Evolutionary conservation across 2,113 vertebrate genomes (phyloP).

Genomic region (Aspidoscelis tigris): DNA sequence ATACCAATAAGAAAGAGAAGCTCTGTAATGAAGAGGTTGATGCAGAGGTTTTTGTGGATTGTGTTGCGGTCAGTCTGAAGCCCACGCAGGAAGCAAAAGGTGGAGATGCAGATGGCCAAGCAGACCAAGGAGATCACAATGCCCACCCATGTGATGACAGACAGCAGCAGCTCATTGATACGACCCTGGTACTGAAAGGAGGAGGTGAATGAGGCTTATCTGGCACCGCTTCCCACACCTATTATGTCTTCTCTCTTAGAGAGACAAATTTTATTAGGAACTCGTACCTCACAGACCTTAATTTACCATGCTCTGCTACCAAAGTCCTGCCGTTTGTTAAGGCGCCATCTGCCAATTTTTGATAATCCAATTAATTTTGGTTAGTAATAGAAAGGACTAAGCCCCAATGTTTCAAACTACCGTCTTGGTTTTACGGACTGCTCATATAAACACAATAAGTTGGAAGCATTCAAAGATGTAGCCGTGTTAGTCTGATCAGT

Average conservation of each 20-base stretch:
- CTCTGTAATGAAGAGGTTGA: conserved; percentile 95
- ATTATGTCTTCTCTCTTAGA: too few species aligned
- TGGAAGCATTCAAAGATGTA: too few species aligned
- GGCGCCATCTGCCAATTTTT: neutral
- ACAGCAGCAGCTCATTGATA: conserved; percentile 90
- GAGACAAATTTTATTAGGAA: neutral
- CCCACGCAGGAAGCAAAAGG: conserved; percentile 94
- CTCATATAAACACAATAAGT: neutral
- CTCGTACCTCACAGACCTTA: neutral
- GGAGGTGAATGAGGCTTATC: conserved; percentile 8
- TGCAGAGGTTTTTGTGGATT: conserved; percentile 97
- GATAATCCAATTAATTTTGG: neutral
- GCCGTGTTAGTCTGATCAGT: too few species aligned
- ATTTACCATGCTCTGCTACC: neutral
- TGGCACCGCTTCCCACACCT: neutral
- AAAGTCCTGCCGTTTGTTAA: neutral
- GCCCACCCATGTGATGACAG: conserved; percentile 95
- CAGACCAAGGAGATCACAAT: conserved; percentile 94
- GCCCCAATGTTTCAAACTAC: neutral
- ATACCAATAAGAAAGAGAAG: conserved; percentile 95
- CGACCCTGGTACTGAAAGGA: conserved; percentile 81
- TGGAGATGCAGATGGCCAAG: conserved; percentile 93
- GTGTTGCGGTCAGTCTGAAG: conserved; percentile 94
- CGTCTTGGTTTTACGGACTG: neutral
- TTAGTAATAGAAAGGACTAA: neutral